Evolutionary conservation across 2,797 vertebrate species (phyloP).

Genomic region (Hydrophis major): DNA sequence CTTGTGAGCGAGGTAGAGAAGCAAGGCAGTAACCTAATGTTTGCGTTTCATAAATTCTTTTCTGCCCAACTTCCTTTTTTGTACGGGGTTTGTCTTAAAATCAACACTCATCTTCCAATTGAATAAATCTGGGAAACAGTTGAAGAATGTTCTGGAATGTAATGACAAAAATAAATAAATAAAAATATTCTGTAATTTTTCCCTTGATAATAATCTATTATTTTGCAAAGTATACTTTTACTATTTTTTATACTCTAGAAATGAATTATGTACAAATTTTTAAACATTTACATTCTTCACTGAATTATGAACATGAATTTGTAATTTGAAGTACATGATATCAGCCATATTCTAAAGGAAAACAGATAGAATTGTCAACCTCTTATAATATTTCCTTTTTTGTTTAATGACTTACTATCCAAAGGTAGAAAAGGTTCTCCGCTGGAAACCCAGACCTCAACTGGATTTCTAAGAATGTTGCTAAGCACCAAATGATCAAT

Average conservation of each 20-base stretch:
- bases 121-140: background rate
- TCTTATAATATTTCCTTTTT: background rate
- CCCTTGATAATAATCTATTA: background rate
- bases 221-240: background rate
- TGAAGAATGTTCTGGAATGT: background rate
- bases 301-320: background rate
- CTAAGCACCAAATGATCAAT: constrained; percentile 55
- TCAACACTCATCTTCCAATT: background rate
- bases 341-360: background rate
- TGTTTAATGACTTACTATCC: constrained; percentile 48
- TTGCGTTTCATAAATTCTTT: background rate
- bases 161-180: background rate
- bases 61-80: background rate
- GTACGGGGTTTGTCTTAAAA: background rate
- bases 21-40: background rate
- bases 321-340: background rate
- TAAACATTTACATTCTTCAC: background rate
- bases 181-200: background rate
- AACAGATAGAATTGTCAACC: background rate
- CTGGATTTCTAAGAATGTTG: constrained; percentile 55
- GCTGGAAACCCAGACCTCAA: constrained; percentile 69
- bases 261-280: background rate
- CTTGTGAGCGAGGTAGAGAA: background rate
- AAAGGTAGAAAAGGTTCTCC: constrained; percentile 68
- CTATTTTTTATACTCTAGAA: background rate